These are phyloP conservation scores for Brachionus calyciflorus DNA, from an alignment of 1,140 invertebrate genomes.

Conservation along the genomic window DNA sequence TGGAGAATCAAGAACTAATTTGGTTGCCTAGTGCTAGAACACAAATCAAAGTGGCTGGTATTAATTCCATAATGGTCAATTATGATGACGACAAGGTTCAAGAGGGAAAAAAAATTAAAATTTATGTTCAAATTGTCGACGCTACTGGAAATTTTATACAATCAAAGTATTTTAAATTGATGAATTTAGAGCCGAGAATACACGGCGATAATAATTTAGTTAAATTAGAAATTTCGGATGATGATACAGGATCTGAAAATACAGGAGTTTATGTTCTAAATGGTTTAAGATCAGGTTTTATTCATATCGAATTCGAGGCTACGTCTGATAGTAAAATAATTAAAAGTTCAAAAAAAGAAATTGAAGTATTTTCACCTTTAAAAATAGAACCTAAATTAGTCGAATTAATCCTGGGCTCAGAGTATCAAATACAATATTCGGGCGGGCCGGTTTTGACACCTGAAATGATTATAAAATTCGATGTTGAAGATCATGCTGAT, in stretches of 20 bases:
- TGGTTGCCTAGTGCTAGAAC: background rate
- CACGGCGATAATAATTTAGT: background rate
- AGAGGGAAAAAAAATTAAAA: background rate
- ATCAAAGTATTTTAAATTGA: slow-evolving; percentile 28
- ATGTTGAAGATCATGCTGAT: background rate
- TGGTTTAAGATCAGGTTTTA: background rate
- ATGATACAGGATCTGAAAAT: background rate
- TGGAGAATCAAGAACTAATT: background rate
- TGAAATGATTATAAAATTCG: slow-evolving; percentile 4
- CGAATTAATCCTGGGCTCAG: background rate
- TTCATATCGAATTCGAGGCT: background rate
- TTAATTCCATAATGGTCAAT: slow-evolving; percentile 35
- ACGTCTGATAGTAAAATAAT: background rate
- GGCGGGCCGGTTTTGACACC: background rate
- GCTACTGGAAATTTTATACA: slow-evolving; percentile 32
- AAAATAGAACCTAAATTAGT: background rate
- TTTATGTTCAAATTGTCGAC: slow-evolving; percentile 24
- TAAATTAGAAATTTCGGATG: background rate
- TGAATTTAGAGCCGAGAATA: slow-evolving; percentile 9
- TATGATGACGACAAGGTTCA: slow-evolving; percentile 21
- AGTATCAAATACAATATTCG: slow-evolving; percentile 1
- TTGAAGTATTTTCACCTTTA: background rate
- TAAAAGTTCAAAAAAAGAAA: background rate
- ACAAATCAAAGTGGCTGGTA: slow-evolving; percentile 12
- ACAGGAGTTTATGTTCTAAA: background rate